Percentiles rank a stretch among this genome's conserved stretches.
Evolutionary conservation across 2,797 vertebrate species (phyloP).

Genomic region (Antennarius maculatus): DNA sequence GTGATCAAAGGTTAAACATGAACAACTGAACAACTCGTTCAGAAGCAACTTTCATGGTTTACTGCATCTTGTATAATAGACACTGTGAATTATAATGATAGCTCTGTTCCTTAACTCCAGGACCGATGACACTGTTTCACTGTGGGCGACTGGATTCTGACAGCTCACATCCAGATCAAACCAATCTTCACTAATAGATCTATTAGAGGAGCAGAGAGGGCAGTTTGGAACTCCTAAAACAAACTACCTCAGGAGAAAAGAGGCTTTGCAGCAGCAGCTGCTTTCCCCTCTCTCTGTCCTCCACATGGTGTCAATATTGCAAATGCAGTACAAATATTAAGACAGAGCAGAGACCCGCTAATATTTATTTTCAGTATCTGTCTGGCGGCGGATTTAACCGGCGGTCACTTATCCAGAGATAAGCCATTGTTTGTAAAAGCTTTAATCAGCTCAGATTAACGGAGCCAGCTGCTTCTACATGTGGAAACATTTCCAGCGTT

Average conservation of each 20-base stretch:
- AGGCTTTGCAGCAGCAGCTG: constrained; percentile 33
- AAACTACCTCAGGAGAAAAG: constrained; percentile 20
- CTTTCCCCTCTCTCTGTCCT: constrained; percentile 32
- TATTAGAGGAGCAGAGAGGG: background rate
- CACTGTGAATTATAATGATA: no score
- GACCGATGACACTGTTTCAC: no score
- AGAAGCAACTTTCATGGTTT: no score
- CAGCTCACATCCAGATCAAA: no score
- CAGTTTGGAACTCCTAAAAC: constrained; percentile 9
- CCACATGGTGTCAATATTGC: constrained; percentile 14
- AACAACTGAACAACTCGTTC: no score
- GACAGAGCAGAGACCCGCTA: constrained; percentile 45
- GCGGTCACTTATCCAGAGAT: constrained; percentile 58
- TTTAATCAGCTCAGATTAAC: constrained; percentile 57
- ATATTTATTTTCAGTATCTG: constrained; percentile 53
- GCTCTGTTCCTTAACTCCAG: no score
- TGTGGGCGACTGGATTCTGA: no score
- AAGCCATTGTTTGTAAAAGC: constrained; percentile 58
- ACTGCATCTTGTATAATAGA: no score
- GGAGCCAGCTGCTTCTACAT: background rate
- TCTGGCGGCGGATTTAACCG: constrained; percentile 37
- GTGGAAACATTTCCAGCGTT: background rate
- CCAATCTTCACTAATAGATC: no score
- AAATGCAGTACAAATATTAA: constrained; percentile 40
- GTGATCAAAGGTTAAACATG: no score